phyloP scores from a whole-genome alignment of 2,888 invertebrate genomes.

The Agrotis ipsilon region DNA sequence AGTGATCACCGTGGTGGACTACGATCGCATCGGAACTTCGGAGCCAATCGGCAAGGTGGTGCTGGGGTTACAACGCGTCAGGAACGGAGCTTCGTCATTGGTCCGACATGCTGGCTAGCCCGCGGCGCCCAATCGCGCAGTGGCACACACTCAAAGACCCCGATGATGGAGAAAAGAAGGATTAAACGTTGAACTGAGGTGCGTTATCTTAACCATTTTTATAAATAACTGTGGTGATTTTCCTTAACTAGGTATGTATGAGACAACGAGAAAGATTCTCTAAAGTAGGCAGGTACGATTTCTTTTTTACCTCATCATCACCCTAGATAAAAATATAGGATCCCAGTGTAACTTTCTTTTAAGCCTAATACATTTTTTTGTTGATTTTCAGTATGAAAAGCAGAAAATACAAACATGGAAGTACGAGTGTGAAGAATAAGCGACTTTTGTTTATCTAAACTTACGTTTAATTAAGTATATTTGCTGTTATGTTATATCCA shows the following conservation, averaged over 20 bases:
- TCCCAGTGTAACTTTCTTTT: background rate
- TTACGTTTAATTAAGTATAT: slow-evolving; percentile 45
- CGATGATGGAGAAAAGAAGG: slow-evolving; percentile 97
- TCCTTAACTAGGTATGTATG: slow-evolving; percentile 12
- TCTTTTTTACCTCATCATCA: slow-evolving; percentile 11
- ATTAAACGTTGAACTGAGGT: slow-evolving; percentile 88
- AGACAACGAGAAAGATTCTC: slow-evolving; percentile 12
- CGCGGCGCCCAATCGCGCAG: slow-evolving; percentile 99
- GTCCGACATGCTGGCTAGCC: slow-evolving; percentile 99
- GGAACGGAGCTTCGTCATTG: slow-evolving; percentile 99
- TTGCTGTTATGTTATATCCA: slow-evolving; percentile 38
- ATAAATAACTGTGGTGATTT: slow-evolving; percentile 2
- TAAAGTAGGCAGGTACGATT: slow-evolving; percentile 35
- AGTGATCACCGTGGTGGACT: slow-evolving; percentile 99
- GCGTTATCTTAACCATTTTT: slow-evolving; percentile 14
- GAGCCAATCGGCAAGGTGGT: slow-evolving; percentile 99
- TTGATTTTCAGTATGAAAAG: slow-evolving; percentile 62
- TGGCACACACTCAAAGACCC: slow-evolving; percentile 99
- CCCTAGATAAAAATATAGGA: slow-evolving; percentile 1
- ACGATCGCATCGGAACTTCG: slow-evolving; percentile 99
- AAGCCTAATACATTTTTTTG: background rate
- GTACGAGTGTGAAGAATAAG: slow-evolving; percentile 68
- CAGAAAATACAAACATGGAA: slow-evolving; percentile 60
- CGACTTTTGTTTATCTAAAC: slow-evolving; percentile 55
- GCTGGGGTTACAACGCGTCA: slow-evolving; percentile 98